Evolutionary conservation across 2,113 vertebrate species (phyloP), one percentile per base, ranked within the genome.

Genomic region (Tilapia sparmanii): DNA sequence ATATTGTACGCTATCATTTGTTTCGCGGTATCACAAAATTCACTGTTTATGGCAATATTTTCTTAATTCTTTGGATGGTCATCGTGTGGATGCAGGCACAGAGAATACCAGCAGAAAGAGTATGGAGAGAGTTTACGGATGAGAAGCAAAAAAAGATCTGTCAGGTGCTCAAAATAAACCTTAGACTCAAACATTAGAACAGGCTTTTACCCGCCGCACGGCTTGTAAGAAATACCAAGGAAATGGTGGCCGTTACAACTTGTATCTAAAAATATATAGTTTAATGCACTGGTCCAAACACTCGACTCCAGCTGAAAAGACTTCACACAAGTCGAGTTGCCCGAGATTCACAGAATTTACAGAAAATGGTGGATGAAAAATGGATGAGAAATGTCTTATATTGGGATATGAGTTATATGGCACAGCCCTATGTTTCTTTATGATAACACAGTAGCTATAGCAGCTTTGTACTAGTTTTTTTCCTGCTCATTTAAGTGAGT

Each of bases 161-260:
- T 35, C 33, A 35, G 33, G 33, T 35, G 33, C 33, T 35, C 8
- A 9, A 35, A 66, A 66, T n/a, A 66, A 66, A 66, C 18, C 59
- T n/a, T 63, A 35, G 10, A 63, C 59, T 35, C 18, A 63, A 63
- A 63, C 59, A 35, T 35, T 5, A 63, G 10, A 63, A 63, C 31
- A 35, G 59, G 31, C 31, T 63, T 63, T 63, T 63, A 63, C 31
- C 57, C 0, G 0, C 59, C 3, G 0, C 31, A 63, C 10, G 4
- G 10, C 18, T 35, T 63, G 18, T 63, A 1, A 63, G 18, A n/a
- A 63, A 63, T 35, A n/a, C 31, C 35, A 63, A 63, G 31, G 31
- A 63, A 63, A 35, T 35, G 10, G 59, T 7, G 31, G 18, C 31
- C 4, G 4, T 63, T 63, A 63, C 31, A 63, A 35, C 59, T 63